Evolutionary conservation across 2,113 vertebrate species (phyloP).

Genomic region (Vulpes vulpes): DNA sequence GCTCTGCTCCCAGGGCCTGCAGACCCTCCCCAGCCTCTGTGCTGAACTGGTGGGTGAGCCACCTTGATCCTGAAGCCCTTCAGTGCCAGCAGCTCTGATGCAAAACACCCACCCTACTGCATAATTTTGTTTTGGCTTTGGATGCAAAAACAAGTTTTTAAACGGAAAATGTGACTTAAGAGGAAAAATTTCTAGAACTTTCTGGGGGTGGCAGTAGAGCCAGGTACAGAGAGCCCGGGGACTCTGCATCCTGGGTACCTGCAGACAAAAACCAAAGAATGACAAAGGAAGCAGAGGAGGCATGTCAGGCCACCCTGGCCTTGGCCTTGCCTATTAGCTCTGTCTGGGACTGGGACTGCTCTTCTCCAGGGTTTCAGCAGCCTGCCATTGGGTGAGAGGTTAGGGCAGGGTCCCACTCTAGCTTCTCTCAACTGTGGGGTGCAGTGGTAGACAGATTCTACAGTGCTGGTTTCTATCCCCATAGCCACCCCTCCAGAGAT

Average conservation of each 20-base stretch:
- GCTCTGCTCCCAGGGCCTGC: constrained; percentile 81
- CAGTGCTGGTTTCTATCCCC: background rate
- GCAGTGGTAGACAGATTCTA: background rate
- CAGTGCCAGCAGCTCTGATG: background rate
- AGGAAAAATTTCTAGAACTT: background rate
- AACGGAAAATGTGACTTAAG: constrained; percentile 34
- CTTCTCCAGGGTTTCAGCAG: rapidly evolving
- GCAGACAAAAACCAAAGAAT: constrained; percentile 93
- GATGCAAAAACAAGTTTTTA: constrained; percentile 4
- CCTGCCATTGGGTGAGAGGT: background rate
- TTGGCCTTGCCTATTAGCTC: background rate
- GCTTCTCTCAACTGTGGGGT: background rate
- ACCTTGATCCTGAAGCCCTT: background rate
- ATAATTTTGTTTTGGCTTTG: constrained; percentile 45
- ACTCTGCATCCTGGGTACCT: constrained; percentile 82
- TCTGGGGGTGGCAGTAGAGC: background rate
- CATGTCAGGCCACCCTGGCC: rapidly evolving
- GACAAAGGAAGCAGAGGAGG: background rate
- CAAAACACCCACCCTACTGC: background rate
- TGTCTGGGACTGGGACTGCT: background rate
- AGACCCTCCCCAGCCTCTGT: constrained; percentile 89
- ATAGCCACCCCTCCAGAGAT: background rate
- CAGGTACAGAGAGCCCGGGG: background rate
- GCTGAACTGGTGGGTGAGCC: background rate
- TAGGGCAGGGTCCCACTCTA: background rate